Evolutionary conservation across 2,797 vertebrate genomes (phyloP).

Genomic region (Poeciliopsis presidionis): DNA sequence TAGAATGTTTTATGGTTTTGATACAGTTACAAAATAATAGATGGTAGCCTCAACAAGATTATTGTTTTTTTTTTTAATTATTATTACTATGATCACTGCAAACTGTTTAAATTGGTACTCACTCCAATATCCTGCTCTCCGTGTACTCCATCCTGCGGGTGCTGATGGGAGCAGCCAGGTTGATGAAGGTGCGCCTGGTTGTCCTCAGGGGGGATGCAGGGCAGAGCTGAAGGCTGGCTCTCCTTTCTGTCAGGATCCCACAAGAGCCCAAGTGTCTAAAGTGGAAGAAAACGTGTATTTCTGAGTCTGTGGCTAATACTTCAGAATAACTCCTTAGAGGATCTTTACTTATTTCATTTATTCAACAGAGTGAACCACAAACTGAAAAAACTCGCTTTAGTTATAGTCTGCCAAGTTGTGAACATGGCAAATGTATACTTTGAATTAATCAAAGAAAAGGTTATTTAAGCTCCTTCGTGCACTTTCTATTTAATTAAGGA

Average conservation of each 20-base stretch:
- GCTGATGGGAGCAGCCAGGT: slow-evolving; percentile 65
- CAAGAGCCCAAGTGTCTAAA: slow-evolving; percentile 55
- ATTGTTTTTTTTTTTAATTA: not conserved
- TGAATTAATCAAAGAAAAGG: not conserved
- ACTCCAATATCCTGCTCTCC: slow-evolving; percentile 73
- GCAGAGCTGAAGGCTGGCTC: slow-evolving; percentile 38
- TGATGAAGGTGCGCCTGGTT: slow-evolving; percentile 75
- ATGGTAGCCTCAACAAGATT: not conserved
- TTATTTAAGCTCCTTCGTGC: not conserved
- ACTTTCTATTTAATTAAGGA: not conserved
- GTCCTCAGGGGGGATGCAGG: slow-evolving; percentile 6
- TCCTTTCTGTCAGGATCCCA: slow-evolving; percentile 45
- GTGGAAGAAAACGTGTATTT: not conserved
- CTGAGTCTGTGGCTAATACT: not conserved
- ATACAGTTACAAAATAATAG: not conserved
- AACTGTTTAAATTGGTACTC: slow-evolving; percentile 26
- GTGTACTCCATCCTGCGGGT: slow-evolving; percentile 78
- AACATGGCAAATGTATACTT: not conserved
- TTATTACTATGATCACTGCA: not conserved
- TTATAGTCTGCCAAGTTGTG: not conserved
- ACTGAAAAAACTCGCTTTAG: not conserved
- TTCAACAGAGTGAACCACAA: not conserved
- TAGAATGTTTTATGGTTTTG: not conserved
- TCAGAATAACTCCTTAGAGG: not conserved
- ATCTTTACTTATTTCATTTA: not conserved